Evolutionary conservation across 2,797 vertebrate genomes (phyloP).

Genomic region (Lateolabrax maculatus): DNA sequence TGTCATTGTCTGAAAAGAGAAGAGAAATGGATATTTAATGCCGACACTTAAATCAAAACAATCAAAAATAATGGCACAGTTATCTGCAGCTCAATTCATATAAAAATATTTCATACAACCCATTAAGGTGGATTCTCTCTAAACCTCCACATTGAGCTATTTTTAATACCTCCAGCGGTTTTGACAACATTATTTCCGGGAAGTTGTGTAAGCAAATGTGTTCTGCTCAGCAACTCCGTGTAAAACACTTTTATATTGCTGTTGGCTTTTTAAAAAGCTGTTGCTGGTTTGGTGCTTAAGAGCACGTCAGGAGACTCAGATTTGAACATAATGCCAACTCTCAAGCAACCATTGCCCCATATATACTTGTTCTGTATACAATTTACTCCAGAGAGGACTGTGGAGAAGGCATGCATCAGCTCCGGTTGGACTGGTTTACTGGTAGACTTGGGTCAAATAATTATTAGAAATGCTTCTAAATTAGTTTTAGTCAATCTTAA

Average conservation of each 20-base stretch:
- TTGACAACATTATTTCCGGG: background rate
- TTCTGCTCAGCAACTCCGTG: background rate
- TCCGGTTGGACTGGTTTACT: constrained; percentile 37
- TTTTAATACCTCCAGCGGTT: constrained; percentile 9
- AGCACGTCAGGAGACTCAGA: constrained; percentile 14
- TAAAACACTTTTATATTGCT: background rate
- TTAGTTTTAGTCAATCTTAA: constrained; percentile 3
- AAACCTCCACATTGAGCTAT: background rate
- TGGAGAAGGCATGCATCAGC: constrained; percentile 3
- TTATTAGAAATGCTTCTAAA: constrained; percentile 12
- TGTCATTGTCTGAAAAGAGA: constrained; percentile 83
- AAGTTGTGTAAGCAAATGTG: constrained; percentile 1
- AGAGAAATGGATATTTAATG: constrained; percentile 11
- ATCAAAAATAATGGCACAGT: background rate
- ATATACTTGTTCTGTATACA: constrained; percentile 31
- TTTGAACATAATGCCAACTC: constrained; percentile 23
- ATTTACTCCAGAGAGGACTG: background rate
- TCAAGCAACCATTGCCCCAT: background rate
- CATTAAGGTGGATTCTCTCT: background rate
- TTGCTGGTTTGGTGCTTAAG: constrained; percentile 32
- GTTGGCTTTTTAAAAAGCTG: constrained; percentile 11
- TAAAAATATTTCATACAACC: background rate
- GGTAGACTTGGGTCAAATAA: background rate
- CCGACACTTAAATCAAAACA: background rate
- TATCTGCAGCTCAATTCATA: background rate